Evolutionary conservation across 1,140 invertebrate genomes (phyloP).

Genomic region (Nasonia longicornis): DNA sequence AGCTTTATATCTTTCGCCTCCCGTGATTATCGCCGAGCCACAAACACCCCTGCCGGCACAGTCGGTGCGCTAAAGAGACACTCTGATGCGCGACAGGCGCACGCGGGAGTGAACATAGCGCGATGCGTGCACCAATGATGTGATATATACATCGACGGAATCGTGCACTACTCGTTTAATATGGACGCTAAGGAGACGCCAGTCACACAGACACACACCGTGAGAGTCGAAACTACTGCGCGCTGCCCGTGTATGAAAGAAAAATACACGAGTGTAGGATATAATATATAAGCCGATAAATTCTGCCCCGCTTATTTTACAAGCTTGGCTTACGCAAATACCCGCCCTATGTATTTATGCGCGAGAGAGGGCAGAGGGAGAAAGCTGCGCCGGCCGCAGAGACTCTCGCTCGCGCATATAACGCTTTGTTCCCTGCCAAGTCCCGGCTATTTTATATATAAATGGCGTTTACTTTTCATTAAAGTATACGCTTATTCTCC

Average conservation of each 20-base stretch:
- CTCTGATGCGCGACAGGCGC: not conserved
- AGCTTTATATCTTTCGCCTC: not conserved
- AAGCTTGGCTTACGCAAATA: slow-evolving; percentile 41
- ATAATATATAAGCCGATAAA: slow-evolving; percentile 25
- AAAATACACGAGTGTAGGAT: too few relatives aligned
- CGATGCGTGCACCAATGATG: not conserved
- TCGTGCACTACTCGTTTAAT: slow-evolving; percentile 12
- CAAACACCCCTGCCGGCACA: not conserved
- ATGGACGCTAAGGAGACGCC: slow-evolving; percentile 50
- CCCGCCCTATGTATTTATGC: slow-evolving; percentile 16
- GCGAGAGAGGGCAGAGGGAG: too few relatives aligned
- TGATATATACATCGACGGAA: not conserved
- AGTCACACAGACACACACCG: slow-evolving; percentile 28
- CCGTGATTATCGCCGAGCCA: slow-evolving; percentile 17
- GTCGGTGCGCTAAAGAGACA: not conserved
- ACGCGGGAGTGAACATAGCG: not conserved
- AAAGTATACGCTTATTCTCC: too few relatives aligned
- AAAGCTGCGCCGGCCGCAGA: too few relatives aligned
- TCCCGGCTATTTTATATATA: too few relatives aligned
- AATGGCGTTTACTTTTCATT: too few relatives aligned
- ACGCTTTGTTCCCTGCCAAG: too few relatives aligned
- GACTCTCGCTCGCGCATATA: too few relatives aligned
- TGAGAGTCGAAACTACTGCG: slow-evolving; percentile 31
- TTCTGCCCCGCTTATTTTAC: slow-evolving; percentile 42
- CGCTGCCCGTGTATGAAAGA: not conserved